Evolutionary conservation across 2,113 vertebrate genomes (phyloP), one percentile per base, ranked within the genome.

Genomic region (Polypterus bichir): DNA sequence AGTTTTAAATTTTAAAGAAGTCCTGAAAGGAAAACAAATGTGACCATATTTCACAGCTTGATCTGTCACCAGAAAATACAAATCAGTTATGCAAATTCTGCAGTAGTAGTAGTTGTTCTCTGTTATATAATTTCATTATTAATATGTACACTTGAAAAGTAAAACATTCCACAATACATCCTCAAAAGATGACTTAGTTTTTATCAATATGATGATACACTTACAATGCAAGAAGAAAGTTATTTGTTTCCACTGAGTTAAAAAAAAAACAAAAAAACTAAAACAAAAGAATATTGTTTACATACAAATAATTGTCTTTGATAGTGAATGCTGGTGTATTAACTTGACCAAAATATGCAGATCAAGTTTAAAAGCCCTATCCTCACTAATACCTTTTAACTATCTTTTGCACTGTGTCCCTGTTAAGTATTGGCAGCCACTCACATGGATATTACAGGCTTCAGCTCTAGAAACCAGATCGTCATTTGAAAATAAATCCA

Each of bases 321-420:
- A 83, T 85, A 83, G 82, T 80, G 78, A 77, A 75, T 87, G 85
- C 86, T 89, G 86, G 86, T 88, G 88, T 86, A 74, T 72, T 79
- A 70, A 74, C 81, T 83, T 81, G 82, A 82, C 84, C 85, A 78
- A 71, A 11, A 73, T 84, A 84, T 76, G 74, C 70, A 85, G 83
- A 85, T 79, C 81, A 83, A 88, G 82, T 81, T 66, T 80, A 74
- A 82, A 81, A 86, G 83, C 83, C 80, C 81, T 84, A 74, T 78
- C 79, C 68, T 51, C 57, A 45, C 62, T 68, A 76, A 76, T 69
- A 73, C 74, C 67, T 75, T 62, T 74, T 80, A 73, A 66, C 79
- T 77, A 78, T 77, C 75, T 71, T 77, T 74, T 71, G 69, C 77
- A 78, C 73, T 75, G 62, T 52, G 71, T 73, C 71, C 53, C 48